Evolutionary conservation across 2,113 vertebrate genomes (phyloP).

Genomic region (Aspidoscelis tigris): DNA sequence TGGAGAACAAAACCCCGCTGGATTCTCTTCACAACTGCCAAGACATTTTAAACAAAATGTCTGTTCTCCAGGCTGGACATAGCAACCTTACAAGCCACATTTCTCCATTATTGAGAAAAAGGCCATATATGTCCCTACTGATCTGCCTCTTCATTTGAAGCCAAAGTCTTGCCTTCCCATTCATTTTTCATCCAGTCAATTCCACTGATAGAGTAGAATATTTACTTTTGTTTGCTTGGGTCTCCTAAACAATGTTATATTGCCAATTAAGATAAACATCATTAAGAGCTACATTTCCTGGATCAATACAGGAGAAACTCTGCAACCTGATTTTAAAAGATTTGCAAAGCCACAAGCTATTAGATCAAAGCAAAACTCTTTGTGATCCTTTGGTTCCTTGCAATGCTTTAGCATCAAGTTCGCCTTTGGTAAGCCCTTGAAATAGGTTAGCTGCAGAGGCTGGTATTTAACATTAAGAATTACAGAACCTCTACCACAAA

Average conservation of each 20-base stretch:
- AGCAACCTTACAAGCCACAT: not conserved
- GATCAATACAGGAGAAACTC: not conserved
- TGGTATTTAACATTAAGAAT: not conserved
- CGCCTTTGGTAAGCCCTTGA: not conserved
- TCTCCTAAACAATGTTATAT: slow-evolving; percentile 15
- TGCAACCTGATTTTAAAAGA: not conserved
- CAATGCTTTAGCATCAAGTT: not conserved
- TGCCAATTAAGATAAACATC: slow-evolving; percentile 18
- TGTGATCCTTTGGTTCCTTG: not conserved
- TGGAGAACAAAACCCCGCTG: not conserved
- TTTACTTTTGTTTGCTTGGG: not conserved
- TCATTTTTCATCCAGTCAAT: not conserved
- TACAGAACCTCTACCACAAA: not conserved
- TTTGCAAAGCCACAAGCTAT: not conserved
- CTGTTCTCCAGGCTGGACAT: not conserved
- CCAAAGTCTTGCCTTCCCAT: not conserved
- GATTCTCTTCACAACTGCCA: not conserved
- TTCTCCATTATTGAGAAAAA: not conserved
- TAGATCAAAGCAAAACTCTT: not conserved
- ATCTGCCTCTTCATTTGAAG: not conserved
- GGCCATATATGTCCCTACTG: not conserved
- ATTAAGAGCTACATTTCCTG: slow-evolving; percentile 11
- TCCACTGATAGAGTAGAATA: not conserved
- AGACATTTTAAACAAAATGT: not conserved
- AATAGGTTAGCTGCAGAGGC: not conserved